phyloP scores from a whole-genome alignment of 2,888 invertebrate genomes.

The Xanthia icteritia region DNA sequence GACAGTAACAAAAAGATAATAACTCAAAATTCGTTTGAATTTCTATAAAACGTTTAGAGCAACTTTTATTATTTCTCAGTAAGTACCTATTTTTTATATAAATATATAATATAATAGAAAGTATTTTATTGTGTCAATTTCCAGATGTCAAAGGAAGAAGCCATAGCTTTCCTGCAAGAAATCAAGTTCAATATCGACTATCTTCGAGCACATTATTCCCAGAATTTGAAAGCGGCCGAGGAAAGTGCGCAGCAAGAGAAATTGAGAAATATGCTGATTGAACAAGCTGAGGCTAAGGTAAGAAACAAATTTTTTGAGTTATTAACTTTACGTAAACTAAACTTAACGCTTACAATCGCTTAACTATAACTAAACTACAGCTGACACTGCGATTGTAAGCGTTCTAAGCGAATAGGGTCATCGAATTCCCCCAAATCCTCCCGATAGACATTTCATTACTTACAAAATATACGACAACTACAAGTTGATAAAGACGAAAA shows the following conservation, averaged over 20 bases:
- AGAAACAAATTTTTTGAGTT: background rate
- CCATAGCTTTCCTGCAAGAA: constrained; percentile 93
- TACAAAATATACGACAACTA: background rate
- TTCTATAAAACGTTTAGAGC: background rate
- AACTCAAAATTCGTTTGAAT: background rate
- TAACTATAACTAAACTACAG: too few relatives aligned
- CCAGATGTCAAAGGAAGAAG: constrained; percentile 94
- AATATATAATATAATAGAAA: too few relatives aligned
- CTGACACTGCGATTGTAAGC: too few relatives aligned
- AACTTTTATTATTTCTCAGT: too few relatives aligned
- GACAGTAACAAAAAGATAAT: background rate
- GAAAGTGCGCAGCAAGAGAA: constrained; percentile 86
- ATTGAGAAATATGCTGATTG: constrained; percentile 81
- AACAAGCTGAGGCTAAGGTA: constrained; percentile 85
- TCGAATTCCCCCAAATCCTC: too few relatives aligned
- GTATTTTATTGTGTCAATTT: constrained; percentile 26
- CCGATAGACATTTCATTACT: too few relatives aligned
- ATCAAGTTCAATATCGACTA: constrained; percentile 94
- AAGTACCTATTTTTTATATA: too few relatives aligned
- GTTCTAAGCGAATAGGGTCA: too few relatives aligned
- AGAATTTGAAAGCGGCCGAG: constrained; percentile 84
- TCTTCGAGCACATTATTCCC: constrained; percentile 92
- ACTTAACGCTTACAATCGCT: too few relatives aligned
- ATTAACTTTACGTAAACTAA: background rate
- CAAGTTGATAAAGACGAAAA: too few relatives aligned